A percentile compares a stretch with the other conserved stretches of the same genome.
Conservation (phyloP, 2,888 invertebrate species). For the Cerceris ruficornis region DNA sequence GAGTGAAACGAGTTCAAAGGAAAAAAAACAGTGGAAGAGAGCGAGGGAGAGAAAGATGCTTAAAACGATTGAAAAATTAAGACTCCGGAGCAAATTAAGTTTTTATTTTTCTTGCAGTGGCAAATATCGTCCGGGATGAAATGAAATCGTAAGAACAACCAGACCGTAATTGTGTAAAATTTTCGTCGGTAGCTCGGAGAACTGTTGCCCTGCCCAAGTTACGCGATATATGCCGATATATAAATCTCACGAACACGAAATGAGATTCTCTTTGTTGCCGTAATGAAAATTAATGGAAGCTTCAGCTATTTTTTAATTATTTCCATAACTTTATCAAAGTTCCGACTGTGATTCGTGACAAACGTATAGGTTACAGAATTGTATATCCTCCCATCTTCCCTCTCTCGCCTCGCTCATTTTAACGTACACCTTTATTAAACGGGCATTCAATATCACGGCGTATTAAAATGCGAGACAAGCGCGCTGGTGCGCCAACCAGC, state of each 20-base stretch:
- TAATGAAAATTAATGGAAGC: slow-evolving; percentile 46
- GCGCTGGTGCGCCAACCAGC: background rate
- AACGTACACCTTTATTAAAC: slow-evolving; percentile 1
- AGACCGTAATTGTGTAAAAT: slow-evolving; percentile 16
- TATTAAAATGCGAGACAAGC: background rate
- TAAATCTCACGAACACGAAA: slow-evolving; percentile 29
- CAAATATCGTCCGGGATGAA: background rate
- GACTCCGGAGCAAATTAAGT: slow-evolving; percentile 4
- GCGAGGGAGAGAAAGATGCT: too few relatives aligned
- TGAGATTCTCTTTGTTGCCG: slow-evolving; percentile 28
- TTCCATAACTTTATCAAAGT: slow-evolving; percentile 21
- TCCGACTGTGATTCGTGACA: slow-evolving; percentile 2
- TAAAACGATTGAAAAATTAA: slow-evolving; percentile 29
- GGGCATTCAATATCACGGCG: slow-evolving; percentile 14
- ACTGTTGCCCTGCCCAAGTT: background rate
- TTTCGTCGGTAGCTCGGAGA: slow-evolving; percentile 10
- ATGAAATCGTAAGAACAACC: background rate
- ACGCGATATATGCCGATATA: background rate
- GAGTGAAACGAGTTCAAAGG: slow-evolving; percentile 12
- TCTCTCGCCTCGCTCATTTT: background rate
- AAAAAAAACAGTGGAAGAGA: slow-evolving; percentile 36
- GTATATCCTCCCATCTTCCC: background rate
- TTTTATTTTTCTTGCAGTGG: background rate
- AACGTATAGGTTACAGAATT: slow-evolving; percentile 14
- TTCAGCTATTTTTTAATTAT: slow-evolving; percentile 52